Percentiles rank a stretch among this genome's conserved stretches.
Conservation (phyloP, 2,888 invertebrate genomes). For the Xylophagus ater region DNA sequence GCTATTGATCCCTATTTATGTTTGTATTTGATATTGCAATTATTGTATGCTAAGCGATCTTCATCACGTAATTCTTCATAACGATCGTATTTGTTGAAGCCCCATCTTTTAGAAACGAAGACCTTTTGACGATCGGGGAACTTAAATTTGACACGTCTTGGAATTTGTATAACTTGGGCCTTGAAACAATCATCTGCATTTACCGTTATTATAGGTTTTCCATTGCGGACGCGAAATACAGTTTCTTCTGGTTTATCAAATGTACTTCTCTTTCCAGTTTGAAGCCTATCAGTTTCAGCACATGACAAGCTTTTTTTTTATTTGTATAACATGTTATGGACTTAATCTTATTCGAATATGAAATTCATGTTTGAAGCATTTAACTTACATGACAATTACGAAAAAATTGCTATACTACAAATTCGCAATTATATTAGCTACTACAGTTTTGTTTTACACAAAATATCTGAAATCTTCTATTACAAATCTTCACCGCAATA, state of each 20-base stretch:
- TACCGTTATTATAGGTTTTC: slow-evolving; percentile 98
- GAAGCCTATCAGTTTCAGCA: slow-evolving; percentile 99
- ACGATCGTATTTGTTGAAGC: slow-evolving; percentile 95
- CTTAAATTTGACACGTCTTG: slow-evolving; percentile 99
- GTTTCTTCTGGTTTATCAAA: slow-evolving; percentile 99
- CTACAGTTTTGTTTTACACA: no score
- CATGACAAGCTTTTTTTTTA: slow-evolving; percentile 99
- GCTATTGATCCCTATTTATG: slow-evolving; percentile 88
- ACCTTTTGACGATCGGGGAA: slow-evolving; percentile 99
- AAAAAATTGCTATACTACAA: no score
- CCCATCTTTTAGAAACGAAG: slow-evolving; percentile 97
- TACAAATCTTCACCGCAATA: no score
- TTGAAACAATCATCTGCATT: slow-evolving; percentile 92
- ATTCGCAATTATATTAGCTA: no score
- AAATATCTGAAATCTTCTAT: no score
- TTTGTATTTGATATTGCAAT: slow-evolving; percentile 89
- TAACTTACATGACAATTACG: no score
- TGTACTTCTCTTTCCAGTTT: slow-evolving; percentile 99
- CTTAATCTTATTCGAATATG: slow-evolving; percentile 97
- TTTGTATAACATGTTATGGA: slow-evolving; percentile 98
- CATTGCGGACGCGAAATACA: slow-evolving; percentile 98
- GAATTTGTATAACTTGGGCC: slow-evolving; percentile 92
- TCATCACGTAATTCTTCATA: slow-evolving; percentile 77
- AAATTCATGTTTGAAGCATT: slow-evolving; percentile 99
- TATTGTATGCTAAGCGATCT: slow-evolving; percentile 79